Conservation (phyloP, 2,797 vertebrate species). For the Sarcoramphus papa region DNA sequence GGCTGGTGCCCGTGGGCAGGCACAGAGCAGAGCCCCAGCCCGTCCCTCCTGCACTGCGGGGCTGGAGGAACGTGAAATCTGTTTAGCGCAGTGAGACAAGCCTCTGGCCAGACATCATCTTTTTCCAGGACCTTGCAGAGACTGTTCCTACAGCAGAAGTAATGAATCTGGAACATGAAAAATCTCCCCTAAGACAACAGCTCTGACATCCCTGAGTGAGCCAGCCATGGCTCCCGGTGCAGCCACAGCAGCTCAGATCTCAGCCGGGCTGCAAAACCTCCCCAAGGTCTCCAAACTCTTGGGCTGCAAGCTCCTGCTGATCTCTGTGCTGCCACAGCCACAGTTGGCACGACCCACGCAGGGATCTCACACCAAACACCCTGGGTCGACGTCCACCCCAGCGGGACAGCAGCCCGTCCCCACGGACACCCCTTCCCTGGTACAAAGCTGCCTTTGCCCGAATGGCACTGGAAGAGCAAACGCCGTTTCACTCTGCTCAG, state of each 20-base stretch:
- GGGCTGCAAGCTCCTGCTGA: rapidly evolving
- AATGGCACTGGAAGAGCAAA: neutral
- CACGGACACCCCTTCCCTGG: neutral
- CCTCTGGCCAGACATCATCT: neutral
- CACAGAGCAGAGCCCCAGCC: neutral
- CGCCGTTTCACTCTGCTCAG: rapidly evolving
- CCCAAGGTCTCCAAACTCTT: neutral
- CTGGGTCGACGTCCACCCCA: rapidly evolving
- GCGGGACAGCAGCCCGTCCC: neutral
- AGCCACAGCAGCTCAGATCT: neutral
- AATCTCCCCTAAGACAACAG: neutral
- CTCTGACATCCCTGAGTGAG: neutral
- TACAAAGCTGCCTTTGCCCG: neutral
- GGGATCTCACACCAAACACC: rapidly evolving
- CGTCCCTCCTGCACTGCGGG: rapidly evolving
- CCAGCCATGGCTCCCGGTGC: neutral
- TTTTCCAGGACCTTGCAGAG: neutral
- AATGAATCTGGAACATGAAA: neutral
- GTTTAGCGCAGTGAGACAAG: neutral
- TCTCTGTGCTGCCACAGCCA: neutral
- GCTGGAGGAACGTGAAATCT: neutral
- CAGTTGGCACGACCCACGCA: rapidly evolving
- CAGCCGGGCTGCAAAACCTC: neutral
- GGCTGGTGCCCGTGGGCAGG: neutral
- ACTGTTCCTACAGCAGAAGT: neutral